Evolutionary conservation across 1,140 invertebrate species (phyloP).

Genomic region (Lordiphosa collinella): DNA sequence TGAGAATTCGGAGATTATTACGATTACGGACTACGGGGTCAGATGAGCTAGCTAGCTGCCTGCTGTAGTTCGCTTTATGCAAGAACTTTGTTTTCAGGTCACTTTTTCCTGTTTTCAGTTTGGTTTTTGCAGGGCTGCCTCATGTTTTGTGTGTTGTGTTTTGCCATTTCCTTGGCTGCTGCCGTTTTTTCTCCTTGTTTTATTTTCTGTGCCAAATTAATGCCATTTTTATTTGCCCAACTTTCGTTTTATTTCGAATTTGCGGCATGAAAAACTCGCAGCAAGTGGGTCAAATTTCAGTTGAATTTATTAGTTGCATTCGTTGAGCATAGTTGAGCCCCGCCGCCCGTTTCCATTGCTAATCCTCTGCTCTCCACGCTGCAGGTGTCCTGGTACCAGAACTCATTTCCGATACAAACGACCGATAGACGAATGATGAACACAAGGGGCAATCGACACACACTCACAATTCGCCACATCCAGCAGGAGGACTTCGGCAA

Average conservation of each 20-base stretch:
- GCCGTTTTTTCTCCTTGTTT: background rate
- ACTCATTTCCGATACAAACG: conserved; percentile 84
- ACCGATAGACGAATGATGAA: conserved; percentile 84
- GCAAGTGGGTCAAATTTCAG: conserved; percentile 44
- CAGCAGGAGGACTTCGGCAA: conserved; percentile 85
- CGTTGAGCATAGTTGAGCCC: conserved; percentile 8
- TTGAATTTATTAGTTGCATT: conserved; percentile 45
- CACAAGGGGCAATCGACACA: conserved; percentile 83
- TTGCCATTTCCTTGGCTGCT: conserved; percentile 24
- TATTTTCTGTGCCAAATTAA: conserved; percentile 45
- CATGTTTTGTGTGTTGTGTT: conserved; percentile 31
- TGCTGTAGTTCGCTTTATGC: conserved; percentile 29
- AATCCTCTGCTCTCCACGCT: conserved; percentile 21
- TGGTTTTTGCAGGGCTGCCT: conserved; percentile 1
- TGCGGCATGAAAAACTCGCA: conserved; percentile 17
- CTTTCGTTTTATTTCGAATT: conserved; percentile 29
- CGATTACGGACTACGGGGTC: conserved; percentile 30
- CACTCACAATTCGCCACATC: conserved; percentile 83
- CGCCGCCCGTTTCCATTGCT: conserved; percentile 5
- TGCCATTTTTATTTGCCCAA: conserved; percentile 51
- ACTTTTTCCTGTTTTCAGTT: conserved; percentile 42
- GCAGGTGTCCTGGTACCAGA: conserved; percentile 84
- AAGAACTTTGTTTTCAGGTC: conserved; percentile 62
- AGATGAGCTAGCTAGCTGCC: conserved; percentile 2
- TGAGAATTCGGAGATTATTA: conserved; percentile 62